These are phyloP conservation scores for Poecilia picta DNA, from an alignment of 2,797 vertebrate species.

Conservation along the genomic window DNA sequence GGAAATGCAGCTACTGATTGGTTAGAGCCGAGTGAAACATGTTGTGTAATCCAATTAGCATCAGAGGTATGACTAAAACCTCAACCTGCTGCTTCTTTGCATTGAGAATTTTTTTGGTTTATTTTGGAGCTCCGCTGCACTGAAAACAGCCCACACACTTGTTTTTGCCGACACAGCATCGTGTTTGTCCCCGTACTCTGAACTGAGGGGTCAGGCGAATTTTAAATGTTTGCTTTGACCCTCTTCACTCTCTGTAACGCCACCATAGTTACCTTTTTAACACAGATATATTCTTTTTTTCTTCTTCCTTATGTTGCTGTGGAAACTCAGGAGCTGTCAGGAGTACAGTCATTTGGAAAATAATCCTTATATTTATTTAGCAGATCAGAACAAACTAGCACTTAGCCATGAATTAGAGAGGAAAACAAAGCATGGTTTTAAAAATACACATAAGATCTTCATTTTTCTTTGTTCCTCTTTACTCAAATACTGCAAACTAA, in stretches of 20 bases:
- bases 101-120: conserved; percentile 10
- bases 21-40: conserved; percentile 18
- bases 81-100: conserved; percentile 29
- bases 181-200: conserved; percentile 33
- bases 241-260: conserved; percentile 32
- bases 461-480: neutral
- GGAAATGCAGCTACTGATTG: conserved; percentile 6
- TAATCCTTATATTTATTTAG: neutral
- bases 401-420: neutral
- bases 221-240: conserved; percentile 42
- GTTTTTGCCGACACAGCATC: conserved; percentile 44
- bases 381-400: neutral
- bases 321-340: neutral
- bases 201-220: conserved; percentile 34
- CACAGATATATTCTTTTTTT: neutral
- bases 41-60: conserved; percentile 50
- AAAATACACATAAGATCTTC: neutral
- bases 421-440: neutral
- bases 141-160: conserved; percentile 37
- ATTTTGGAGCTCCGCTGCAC: conserved; percentile 44
- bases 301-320: neutral
- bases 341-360: neutral
- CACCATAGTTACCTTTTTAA: conserved; percentile 8
- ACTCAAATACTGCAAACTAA: neutral
- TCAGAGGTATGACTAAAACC: conserved; percentile 37